A percentile compares a stretch with the other conserved stretches of the same genome.
phyloP scores from a whole-genome alignment of 2,888 invertebrate species.

The Catotricha subobsoleta region DNA sequence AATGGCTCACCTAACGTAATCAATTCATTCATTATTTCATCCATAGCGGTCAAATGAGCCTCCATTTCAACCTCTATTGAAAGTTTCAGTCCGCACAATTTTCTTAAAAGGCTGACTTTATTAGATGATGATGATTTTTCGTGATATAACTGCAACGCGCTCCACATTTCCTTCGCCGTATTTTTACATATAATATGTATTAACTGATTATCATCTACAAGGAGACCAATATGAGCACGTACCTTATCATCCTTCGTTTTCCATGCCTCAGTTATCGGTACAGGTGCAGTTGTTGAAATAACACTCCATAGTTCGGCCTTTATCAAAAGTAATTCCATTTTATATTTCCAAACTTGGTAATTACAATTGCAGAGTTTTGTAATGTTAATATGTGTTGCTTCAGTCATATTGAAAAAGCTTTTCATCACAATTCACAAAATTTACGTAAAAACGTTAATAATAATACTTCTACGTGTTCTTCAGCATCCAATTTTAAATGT shows the following conservation, averaged over 20 bases:
- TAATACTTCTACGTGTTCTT: too few species aligned
- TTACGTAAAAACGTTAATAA: too few species aligned
- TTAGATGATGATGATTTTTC: constrained; percentile 9
- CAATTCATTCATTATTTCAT: constrained; percentile 8
- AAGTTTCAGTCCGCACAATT: constrained; percentile 9
- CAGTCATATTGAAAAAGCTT: too few species aligned
- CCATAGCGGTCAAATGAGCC: constrained; percentile 9
- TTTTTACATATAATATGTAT: constrained; percentile 6
- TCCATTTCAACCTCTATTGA: constrained; percentile 10
- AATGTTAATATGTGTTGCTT: too few species aligned
- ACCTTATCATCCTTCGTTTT: constrained; percentile 10
- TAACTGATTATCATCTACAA: constrained; percentile 9
- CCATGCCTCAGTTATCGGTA: too few species aligned
- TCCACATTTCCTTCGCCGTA: constrained; percentile 9
- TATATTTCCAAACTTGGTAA: too few species aligned
- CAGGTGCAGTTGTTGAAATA: too few species aligned
- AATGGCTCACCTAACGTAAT: constrained; percentile 1
- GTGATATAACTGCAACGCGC: constrained; percentile 7
- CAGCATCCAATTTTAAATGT: too few species aligned
- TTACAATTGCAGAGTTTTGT: too few species aligned
- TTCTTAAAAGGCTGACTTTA: constrained; percentile 10
- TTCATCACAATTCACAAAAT: too few species aligned
- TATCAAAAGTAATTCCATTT: too few species aligned
- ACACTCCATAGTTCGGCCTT: too few species aligned
- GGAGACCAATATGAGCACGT: constrained; percentile 6